Percentiles rank a stretch among this genome's conserved stretches.
Conservation (phyloP, 2,797 vertebrate genomes). For the Neostethus bicornis region DNA sequence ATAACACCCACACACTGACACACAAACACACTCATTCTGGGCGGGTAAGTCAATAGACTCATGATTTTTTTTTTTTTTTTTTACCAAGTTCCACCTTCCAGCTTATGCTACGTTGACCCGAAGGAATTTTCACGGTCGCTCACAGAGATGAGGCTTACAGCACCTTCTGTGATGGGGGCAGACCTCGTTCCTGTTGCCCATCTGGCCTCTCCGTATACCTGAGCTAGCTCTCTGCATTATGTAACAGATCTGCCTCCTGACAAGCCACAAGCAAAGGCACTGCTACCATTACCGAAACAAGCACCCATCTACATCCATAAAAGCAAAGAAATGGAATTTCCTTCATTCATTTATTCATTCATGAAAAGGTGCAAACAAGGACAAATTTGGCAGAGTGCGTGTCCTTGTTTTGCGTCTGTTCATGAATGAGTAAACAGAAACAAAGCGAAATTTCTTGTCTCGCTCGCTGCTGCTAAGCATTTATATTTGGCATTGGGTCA, state of each 20-base stretch:
- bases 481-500: constrained; percentile 32
- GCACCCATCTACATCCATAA: constrained; percentile 22
- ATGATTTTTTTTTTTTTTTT: too few species aligned
- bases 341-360: constrained; percentile 71
- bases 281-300: constrained; percentile 28
- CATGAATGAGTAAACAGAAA: constrained; percentile 73
- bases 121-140: constrained; percentile 40
- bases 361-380: constrained; percentile 72
- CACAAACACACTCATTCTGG: constrained; percentile 45
- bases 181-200: constrained; percentile 12
- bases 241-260: constrained; percentile 37
- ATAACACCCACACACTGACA: constrained; percentile 36
- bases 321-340: constrained; percentile 54
- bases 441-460: constrained; percentile 49
- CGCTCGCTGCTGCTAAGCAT: constrained; percentile 3
- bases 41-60: constrained; percentile 53
- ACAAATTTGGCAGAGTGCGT: constrained; percentile 46
- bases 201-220: constrained; percentile 16
- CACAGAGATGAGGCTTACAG: constrained; percentile 43
- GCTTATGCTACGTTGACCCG: constrained; percentile 50
- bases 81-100: constrained; percentile 20
- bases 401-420: constrained; percentile 63
- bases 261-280: constrained; percentile 23
- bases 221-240: constrained; percentile 35
- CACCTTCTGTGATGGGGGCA: constrained; percentile 23